These are phyloP conservation scores for Brassicogethes aeneus DNA, from an alignment of 2,888 invertebrate species.

Conservation along the genomic window DNA sequence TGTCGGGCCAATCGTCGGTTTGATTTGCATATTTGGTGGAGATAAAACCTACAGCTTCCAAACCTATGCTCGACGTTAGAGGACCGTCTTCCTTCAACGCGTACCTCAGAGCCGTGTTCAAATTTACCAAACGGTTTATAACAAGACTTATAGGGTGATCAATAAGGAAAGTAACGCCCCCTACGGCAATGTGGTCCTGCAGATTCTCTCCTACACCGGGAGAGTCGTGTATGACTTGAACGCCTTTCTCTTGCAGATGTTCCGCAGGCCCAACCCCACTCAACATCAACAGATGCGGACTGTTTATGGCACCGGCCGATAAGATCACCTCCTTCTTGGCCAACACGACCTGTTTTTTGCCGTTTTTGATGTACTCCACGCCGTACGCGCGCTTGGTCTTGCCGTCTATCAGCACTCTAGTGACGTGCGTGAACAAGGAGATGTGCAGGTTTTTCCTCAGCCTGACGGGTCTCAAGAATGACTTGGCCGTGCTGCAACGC, in stretches of 20 bases:
- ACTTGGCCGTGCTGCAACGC: conserved; percentile 77
- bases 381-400: conserved; percentile 61
- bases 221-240: conserved; percentile 60
- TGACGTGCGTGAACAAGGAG: conserved; percentile 71
- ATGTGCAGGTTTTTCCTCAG: conserved; percentile 73
- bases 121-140: conserved; percentile 70
- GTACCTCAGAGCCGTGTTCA: conserved; percentile 75
- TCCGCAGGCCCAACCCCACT: conserved; percentile 69
- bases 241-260: conserved; percentile 63
- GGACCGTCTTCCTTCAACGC: conserved; percentile 82
- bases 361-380: conserved; percentile 67
- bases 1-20: conserved; percentile 85
- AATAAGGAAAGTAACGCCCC: conserved; percentile 71
- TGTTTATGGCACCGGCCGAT: conserved; percentile 82
- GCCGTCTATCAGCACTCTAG: conserved; percentile 58
- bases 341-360: conserved; percentile 55
- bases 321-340: conserved; percentile 77
- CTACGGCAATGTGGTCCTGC: conserved; percentile 84
- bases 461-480: conserved; percentile 72
- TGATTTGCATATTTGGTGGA: conserved; percentile 82
- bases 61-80: conserved; percentile 70
- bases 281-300: conserved; percentile 89
- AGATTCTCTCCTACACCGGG: conserved; percentile 77
- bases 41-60: conserved; percentile 83
- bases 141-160: conserved; percentile 75